Percentiles rank a stretch among this genome's conserved stretches.
These are phyloP conservation scores for Cephalopachus bancanus DNA, from an alignment of 2,797 vertebrate species.

Conservation along the genomic window DNA sequence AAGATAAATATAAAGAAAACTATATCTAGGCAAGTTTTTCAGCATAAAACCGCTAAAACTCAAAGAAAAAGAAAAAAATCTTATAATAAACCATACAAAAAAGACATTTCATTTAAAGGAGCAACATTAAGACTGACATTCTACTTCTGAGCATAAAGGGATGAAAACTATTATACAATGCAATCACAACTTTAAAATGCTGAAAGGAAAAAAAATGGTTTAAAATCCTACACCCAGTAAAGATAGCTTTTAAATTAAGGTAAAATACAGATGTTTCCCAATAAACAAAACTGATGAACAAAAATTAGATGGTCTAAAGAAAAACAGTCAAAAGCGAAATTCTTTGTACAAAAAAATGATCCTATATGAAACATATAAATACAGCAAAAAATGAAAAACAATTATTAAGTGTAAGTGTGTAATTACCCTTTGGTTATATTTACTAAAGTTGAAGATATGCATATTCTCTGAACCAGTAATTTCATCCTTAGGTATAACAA, in stretches of 20 bases:
- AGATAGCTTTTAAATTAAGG: not conserved
- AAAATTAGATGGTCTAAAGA: not conserved
- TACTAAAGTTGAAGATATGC: not conserved
- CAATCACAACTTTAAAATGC: not conserved
- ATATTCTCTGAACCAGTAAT: not conserved
- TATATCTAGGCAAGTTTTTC: not conserved
- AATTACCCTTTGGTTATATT: not conserved
- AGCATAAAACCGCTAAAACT: not conserved
- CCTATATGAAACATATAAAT: not conserved
- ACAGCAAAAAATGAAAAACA: not conserved
- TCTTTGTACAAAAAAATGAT: slow-evolving; percentile 35
- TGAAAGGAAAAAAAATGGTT: not conserved
- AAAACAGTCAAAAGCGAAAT: not conserved
- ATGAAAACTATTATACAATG: slow-evolving; percentile 7
- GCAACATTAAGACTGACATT: not conserved
- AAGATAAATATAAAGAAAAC: slow-evolving; percentile 34
- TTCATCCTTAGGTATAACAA: not conserved
- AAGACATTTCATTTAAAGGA: not conserved
- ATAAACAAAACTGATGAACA: not conserved
- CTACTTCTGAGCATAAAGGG: not conserved
- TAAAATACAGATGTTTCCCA: slow-evolving; percentile 24
- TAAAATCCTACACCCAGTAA: not conserved
- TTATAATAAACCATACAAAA: not conserved
- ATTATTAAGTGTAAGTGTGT: not conserved
- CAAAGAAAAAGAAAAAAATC: not conserved